phyloP scores from a whole-genome alignment of 2,113 vertebrate genomes.

The Nyctereutes procyonoides region DNA sequence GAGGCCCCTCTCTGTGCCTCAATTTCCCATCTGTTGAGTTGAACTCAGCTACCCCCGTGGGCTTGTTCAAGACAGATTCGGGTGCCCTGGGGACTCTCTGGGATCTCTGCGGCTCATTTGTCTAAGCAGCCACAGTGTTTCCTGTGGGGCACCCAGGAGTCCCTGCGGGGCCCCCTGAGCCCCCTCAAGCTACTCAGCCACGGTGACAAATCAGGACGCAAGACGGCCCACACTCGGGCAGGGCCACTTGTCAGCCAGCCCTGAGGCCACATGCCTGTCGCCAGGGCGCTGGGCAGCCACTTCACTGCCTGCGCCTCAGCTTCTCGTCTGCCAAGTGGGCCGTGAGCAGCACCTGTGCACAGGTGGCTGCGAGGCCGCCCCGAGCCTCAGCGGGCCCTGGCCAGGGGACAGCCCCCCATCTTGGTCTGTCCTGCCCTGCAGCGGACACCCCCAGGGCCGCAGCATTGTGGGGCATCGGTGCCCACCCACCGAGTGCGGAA shows the following conservation, averaged over 20 bases:
- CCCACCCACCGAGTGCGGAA: too few species aligned
- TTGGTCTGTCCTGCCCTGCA: neutral
- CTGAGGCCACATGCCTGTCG: too few species aligned
- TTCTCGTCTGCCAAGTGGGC: neutral
- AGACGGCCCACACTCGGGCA: neutral
- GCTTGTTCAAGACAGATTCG: neutral
- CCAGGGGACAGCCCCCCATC: too few species aligned
- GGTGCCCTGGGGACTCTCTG: neutral
- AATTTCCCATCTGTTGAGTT: neutral
- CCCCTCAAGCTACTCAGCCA: neutral
- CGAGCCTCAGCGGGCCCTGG: neutral
- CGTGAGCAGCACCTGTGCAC: neutral
- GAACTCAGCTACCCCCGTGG: neutral
- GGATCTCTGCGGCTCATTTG: conserved; percentile 5
- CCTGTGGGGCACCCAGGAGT: neutral
- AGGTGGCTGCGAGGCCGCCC: neutral
- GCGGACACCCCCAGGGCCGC: accelerated
- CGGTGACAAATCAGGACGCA: neutral
- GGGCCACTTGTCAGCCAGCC: neutral
- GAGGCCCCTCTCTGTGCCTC: neutral
- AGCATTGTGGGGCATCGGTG: neutral
- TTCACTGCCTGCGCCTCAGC: neutral
- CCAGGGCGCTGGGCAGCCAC: neutral
- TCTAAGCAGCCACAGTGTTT: conserved; percentile 2
- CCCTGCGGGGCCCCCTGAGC: neutral